A percentile compares a stretch with the other conserved stretches of the same genome.
Evolutionary conservation across 2,888 invertebrate species (phyloP).

Genomic region (Acleris sparsana): DNA sequence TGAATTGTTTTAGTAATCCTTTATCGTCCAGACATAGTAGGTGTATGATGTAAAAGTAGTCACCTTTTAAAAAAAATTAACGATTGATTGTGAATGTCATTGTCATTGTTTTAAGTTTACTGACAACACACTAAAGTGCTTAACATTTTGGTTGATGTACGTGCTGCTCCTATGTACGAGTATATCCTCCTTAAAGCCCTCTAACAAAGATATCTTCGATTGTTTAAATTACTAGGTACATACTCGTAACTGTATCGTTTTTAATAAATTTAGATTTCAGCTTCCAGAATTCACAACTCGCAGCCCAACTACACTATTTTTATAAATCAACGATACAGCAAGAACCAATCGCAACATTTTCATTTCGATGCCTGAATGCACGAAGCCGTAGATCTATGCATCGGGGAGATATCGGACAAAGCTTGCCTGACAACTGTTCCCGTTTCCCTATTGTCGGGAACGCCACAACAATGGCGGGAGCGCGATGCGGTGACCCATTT

Average conservation of each 20-base stretch:
- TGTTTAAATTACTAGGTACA: not conserved
- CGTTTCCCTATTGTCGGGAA: constrained; percentile 65
- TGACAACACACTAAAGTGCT: no score
- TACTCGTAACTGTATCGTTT: not conserved
- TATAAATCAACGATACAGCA: constrained; percentile 39
- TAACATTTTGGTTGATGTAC: no score
- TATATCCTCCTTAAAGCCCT: no score
- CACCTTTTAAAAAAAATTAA: no score
- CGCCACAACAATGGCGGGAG: constrained; percentile 51
- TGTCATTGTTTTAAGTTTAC: no score
- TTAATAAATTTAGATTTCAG: not conserved
- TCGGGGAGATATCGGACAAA: constrained; percentile 70
- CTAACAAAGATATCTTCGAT: not conserved
- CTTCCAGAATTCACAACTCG: not conserved
- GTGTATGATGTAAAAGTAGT: no score
- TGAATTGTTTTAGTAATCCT: no score
- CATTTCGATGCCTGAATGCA: constrained; percentile 59
- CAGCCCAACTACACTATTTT: constrained; percentile 21
- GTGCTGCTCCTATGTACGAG: no score
- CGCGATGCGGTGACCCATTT: constrained; percentile 55
- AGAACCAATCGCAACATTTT: constrained; percentile 52
- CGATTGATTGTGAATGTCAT: no score
- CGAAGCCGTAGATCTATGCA: constrained; percentile 67
- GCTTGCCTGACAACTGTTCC: constrained; percentile 65
- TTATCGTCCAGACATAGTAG: no score